Percentiles rank a stretch among this genome's conserved stretches.
phyloP scores from a whole-genome alignment of 2,113 vertebrate species.

The Percopsis transmontana region DNA sequence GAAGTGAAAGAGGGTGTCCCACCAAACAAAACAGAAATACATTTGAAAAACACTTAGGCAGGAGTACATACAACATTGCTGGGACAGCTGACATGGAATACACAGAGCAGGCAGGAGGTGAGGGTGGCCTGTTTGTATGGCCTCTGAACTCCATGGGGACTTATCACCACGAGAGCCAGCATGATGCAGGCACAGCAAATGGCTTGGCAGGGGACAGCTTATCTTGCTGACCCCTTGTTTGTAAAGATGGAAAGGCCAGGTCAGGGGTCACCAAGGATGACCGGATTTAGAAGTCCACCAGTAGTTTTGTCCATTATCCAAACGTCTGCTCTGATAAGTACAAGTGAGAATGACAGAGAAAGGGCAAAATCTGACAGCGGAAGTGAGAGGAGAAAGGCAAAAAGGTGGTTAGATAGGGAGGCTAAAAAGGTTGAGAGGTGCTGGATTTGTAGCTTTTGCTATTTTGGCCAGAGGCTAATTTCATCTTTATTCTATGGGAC shows the following conservation, averaged over 20 bases:
- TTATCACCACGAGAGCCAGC: slow-evolving; percentile 73
- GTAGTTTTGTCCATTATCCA: slow-evolving; percentile 75
- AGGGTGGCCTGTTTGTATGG: slow-evolving; percentile 69
- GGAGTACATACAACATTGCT: slow-evolving; percentile 62
- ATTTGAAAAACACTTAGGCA: slow-evolving; percentile 69
- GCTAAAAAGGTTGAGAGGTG: slow-evolving; percentile 62
- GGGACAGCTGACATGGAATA: slow-evolving; percentile 63
- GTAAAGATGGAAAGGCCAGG: slow-evolving; percentile 78
- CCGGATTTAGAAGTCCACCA: slow-evolving; percentile 75
- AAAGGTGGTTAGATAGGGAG: slow-evolving; percentile 54
- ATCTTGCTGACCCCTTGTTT: slow-evolving; percentile 75
- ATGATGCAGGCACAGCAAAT: slow-evolving; percentile 69
- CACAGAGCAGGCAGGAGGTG: slow-evolving; percentile 62
- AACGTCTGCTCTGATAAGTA: slow-evolving; percentile 78
- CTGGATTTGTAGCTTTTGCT: slow-evolving; percentile 43
- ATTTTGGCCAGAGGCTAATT: slow-evolving; percentile 32
- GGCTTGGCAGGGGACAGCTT: slow-evolving; percentile 65
- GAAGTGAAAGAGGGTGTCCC: slow-evolving; percentile 42
- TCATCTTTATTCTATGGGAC: slow-evolving; percentile 34
- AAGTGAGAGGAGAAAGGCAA: slow-evolving; percentile 66
- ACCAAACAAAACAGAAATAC: slow-evolving; percentile 38
- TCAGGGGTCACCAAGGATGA: slow-evolving; percentile 75
- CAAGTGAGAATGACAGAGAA: slow-evolving; percentile 73
- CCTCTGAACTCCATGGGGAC: slow-evolving; percentile 71
- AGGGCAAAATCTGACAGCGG: slow-evolving; percentile 64